A percentile compares a stretch with the other conserved stretches of the same genome.
Evolutionary conservation across 1,140 invertebrate genomes (phyloP).

Genomic region (Polypedilum pembai): DNA sequence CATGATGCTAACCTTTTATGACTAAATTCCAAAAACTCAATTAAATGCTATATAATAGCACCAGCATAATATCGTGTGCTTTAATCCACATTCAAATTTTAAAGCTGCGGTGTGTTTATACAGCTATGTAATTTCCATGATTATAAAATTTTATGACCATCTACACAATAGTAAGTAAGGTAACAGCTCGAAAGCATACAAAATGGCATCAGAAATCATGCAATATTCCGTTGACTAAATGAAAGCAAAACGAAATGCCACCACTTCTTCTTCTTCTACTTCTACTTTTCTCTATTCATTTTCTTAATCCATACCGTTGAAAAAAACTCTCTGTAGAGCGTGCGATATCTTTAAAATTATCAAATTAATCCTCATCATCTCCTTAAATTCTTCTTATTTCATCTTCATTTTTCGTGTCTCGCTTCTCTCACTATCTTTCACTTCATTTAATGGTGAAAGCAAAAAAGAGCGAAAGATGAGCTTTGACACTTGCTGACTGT

Average conservation of each 20-base stretch:
- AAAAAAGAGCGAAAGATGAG: too few species aligned
- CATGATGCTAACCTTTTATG: background rate
- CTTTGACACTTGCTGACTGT: too few species aligned
- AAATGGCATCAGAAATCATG: background rate
- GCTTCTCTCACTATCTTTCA: background rate
- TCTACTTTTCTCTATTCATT: background rate
- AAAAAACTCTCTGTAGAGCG: background rate
- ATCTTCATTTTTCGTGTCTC: background rate
- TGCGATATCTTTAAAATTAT: background rate
- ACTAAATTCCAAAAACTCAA: slow-evolving; percentile 13
- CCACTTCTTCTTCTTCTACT: too few species aligned
- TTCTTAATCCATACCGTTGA: background rate
- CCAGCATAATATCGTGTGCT: background rate
- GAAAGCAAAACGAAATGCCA: too few species aligned
- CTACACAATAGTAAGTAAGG: slow-evolving; percentile 2
- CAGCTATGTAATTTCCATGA: background rate
- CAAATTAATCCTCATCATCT: slow-evolving; percentile 2
- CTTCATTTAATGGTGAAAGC: background rate
- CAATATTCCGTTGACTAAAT: background rate
- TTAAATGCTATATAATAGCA: slow-evolving; percentile 6
- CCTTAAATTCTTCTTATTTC: too few species aligned
- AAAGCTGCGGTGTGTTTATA: slow-evolving; percentile 12
- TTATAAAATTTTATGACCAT: slow-evolving; percentile 19
- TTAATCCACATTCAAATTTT: slow-evolving; percentile 7
- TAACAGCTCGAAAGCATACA: background rate